These are phyloP conservation scores for Sweltsa coloradensis DNA, from an alignment of 1,140 invertebrate species.

Conservation along the genomic window DNA sequence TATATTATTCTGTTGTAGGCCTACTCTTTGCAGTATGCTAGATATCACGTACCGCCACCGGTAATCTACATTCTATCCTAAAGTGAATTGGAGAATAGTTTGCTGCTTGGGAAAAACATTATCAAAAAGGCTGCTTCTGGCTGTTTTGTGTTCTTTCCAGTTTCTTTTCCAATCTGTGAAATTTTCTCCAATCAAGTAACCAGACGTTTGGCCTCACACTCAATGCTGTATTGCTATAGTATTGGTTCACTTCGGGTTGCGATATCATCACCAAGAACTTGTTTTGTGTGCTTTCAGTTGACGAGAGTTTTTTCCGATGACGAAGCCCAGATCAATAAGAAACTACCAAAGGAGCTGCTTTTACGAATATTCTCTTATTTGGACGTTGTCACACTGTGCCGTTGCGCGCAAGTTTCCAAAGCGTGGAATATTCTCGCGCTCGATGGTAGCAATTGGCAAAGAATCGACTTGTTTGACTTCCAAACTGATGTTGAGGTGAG, in stretches of 20 bases:
- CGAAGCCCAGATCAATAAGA: conserved; percentile 87
- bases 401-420: conserved; percentile 94
- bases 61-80: too few relatives aligned
- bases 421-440: conserved; percentile 95
- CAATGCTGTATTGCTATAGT: neutral
- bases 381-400: conserved; percentile 92
- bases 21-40: too few relatives aligned
- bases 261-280: neutral
- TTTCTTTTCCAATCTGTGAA: neutral
- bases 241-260: neutral
- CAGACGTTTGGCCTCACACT: neutral
- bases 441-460: conserved; percentile 98
- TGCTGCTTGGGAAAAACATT: too few relatives aligned
- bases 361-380: conserved; percentile 94
- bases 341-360: conserved; percentile 89
- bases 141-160: neutral
- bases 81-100: too few relatives aligned
- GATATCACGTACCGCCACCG: too few relatives aligned
- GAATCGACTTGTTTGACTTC: conserved; percentile 96
- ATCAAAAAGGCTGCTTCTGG: neutral
- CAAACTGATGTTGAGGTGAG: conserved; percentile 92
- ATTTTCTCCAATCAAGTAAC: neutral
- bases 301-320: conserved; percentile 54
- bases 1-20: too few relatives aligned
- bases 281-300: conserved; percentile 24